Evolutionary conservation across 2,797 vertebrate species (phyloP).

Genomic region (Trachops cirrhosus): DNA sequence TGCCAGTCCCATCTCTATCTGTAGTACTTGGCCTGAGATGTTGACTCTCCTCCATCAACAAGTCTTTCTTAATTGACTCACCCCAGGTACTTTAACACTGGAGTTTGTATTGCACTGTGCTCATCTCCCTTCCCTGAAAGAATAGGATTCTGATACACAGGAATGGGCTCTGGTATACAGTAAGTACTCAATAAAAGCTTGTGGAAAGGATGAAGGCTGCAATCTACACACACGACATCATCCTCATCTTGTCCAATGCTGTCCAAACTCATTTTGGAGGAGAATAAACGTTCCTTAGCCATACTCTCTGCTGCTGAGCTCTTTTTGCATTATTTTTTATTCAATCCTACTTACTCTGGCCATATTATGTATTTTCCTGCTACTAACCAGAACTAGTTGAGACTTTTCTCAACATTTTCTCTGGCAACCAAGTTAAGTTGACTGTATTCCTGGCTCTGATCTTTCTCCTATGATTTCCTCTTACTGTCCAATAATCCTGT

Average conservation of each 20-base stretch:
- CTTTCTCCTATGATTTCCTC: constrained; percentile 69
- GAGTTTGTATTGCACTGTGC: neutral
- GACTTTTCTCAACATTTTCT: constrained; percentile 77
- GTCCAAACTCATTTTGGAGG: constrained; percentile 29
- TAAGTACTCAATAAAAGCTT: neutral
- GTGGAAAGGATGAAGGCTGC: neutral
- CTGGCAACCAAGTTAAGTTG: constrained; percentile 73
- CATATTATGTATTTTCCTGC: neutral
- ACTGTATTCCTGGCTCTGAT: constrained; percentile 73
- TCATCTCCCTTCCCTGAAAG: neutral
- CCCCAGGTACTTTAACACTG: neutral
- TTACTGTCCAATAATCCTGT: constrained; percentile 61
- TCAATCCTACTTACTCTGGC: neutral
- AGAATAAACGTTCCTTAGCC: constrained; percentile 6
- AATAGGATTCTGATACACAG: neutral
- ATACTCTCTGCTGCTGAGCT: neutral
- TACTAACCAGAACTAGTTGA: constrained; percentile 21
- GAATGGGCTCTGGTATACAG: neutral
- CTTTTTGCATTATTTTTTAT: neutral
- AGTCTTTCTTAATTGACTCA: neutral
- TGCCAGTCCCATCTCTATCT: neutral
- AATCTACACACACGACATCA: neutral
- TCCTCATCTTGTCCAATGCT: neutral
- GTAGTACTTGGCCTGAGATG: neutral
- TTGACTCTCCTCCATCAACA: neutral